Evolutionary conservation across 64 coral and sea anemone genomes (phyloP), one percentile per base, ranked within the genome.

Genomic region (Acropora yongei): DNA sequence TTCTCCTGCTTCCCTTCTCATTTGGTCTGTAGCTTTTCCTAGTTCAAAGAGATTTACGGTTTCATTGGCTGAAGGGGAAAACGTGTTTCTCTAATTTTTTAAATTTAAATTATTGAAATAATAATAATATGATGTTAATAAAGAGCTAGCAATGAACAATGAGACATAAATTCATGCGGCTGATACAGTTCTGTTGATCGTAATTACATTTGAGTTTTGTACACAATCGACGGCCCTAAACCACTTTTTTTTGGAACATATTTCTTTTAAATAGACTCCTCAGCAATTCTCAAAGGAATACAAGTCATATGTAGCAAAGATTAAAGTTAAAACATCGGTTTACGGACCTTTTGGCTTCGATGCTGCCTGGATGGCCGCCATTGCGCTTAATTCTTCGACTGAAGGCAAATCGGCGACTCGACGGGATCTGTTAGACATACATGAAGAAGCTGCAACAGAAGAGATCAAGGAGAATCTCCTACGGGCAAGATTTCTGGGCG

Each of bases 301-400:
- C 19, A 42, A 49, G 19, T 39, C 19, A 42, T 93, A 90, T 72
- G 57, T 87, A 73, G 41, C 46, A 20, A 18, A 42, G 3, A 86
- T 6, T 41, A 80, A 80, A 1, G 49, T 51, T 42, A 17, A 8
- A 7, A 57, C 72, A 12, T 96, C 95, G 2, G 51, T 75, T 1
- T 96, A 96, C 50, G 95, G 95, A 1, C 74, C 91, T 8, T 93
- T 93, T 78, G 80, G 91, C n/a, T 96, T 90, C 18, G 95, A 96
- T n/a, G 95, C 95, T 47, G 95, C 88, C 1, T 96, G 95, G 95
- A 45, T 96, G 2, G 84, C 93, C 39, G 95, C 91, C 0, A 44
- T 96, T 53, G 91, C 95, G 1, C 46, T 96, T 2, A 96, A 96
- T 39, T 77, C 45, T 1, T 84, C 88, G 17, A 58, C 71, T 40